Percentiles rank a stretch among this genome's conserved stretches.
These are phyloP conservation scores for Myotis findleyi DNA, from an alignment of 2,797 vertebrate species.

Conservation along the genomic window DNA sequence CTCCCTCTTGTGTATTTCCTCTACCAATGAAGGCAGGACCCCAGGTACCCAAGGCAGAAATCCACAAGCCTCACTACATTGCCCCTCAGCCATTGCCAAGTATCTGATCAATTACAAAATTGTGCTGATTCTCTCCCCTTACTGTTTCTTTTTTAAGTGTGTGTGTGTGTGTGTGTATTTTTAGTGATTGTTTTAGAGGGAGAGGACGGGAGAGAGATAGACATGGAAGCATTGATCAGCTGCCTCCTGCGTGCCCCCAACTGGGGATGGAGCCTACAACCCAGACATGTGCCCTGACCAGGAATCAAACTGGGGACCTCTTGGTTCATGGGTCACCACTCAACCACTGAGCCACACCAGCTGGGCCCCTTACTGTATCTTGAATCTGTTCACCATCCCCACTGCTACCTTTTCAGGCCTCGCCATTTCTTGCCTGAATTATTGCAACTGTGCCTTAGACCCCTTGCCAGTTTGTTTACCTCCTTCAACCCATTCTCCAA, in stretches of 20 bases:
- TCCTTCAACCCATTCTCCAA: background rate
- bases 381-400: background rate
- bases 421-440: slow-evolving; percentile 34
- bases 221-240: too few relatives aligned
- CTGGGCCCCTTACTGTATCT: background rate
- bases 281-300: too few relatives aligned
- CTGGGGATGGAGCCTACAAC: too few relatives aligned
- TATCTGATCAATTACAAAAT: background rate
- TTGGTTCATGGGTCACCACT: too few relatives aligned
- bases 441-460: background rate
- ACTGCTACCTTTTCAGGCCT: background rate
- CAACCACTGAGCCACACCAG: too few relatives aligned
- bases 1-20: background rate
- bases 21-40: background rate
- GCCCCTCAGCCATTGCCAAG: background rate
- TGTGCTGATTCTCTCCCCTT: background rate
- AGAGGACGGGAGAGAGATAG: too few relatives aligned
- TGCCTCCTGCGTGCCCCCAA: too few relatives aligned
- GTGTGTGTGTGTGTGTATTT: too few relatives aligned
- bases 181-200: too few relatives aligned
- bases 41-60: background rate
- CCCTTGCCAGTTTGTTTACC: background rate
- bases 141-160: background rate
- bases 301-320: too few relatives aligned
- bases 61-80: background rate